Evolutionary conservation across 2,888 invertebrate species (phyloP), one percentile per base, ranked within the genome.

Genomic region (Terebella lapidaria): DNA sequence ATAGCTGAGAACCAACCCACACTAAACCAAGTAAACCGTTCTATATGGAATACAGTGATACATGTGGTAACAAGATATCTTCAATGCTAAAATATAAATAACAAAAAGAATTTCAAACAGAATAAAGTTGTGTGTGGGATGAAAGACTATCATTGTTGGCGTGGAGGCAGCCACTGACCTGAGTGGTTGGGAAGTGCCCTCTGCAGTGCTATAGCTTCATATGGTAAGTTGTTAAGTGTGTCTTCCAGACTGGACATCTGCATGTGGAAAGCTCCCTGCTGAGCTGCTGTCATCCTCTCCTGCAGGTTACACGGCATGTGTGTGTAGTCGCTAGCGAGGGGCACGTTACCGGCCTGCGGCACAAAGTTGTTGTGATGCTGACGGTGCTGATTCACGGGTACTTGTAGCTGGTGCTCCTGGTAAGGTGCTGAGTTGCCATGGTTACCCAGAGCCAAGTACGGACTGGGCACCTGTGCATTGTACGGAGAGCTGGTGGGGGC

Each of bases 281-380:
- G 59, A 18, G 54, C 55, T 3, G 55, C 26, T 24, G 63, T 56
- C 65, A 65, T 65, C 5, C 66, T 54, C 45, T 62, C 66, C 46
- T 66, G 64, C 57, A 66, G 58, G 52, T 66, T 60, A 35, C 66
- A 66, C 1, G 66, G 64, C 66, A 66, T 65, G 47, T 53, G 26
- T 2, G 56, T 45, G 54, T 62, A 64, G 54, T 66, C 64, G 20
- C 56, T 56, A 25, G 59, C 42, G 20, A 61, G 56, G 2, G 60
- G 60, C 10, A 57, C 57, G 35, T 54, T 20, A 51, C 59, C 29
- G 51, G 25, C 29, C 51, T 27, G 26, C 15, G 42, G 56, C 55
- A 42, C 18, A 26, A 46, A 49, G 24, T 49, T 49, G 5, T 20
- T 22, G 24, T 58, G 58, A 42, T 56, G 49, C 27, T 30, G 58